phyloP scores from a whole-genome alignment of 2,888 invertebrate genomes.

The Diabrotica balteata region DNA sequence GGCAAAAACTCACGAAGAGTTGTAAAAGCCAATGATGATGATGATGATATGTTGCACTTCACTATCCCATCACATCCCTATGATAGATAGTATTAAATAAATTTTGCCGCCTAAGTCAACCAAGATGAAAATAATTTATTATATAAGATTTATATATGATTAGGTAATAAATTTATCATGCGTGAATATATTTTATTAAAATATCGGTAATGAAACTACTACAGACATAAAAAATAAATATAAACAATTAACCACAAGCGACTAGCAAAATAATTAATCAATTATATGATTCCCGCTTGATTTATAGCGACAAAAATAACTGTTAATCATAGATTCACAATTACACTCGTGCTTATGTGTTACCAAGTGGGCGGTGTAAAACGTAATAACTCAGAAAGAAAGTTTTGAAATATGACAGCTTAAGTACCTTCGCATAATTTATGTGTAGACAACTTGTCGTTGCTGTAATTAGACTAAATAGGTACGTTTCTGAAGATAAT shows the following conservation, averaged over 20 bases:
- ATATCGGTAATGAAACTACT: background rate
- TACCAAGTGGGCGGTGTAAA: slow-evolving; percentile 42
- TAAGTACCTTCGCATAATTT: slow-evolving; percentile 44
- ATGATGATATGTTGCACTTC: too few species aligned
- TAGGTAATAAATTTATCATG: too few species aligned
- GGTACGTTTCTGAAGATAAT: slow-evolving; percentile 1
- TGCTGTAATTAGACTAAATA: slow-evolving; percentile 32
- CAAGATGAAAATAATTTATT: too few species aligned
- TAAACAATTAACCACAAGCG: background rate
- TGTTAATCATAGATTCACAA: slow-evolving; percentile 29
- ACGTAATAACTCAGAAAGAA: slow-evolving; percentile 44
- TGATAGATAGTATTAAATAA: too few species aligned
- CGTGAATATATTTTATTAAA: too few species aligned
- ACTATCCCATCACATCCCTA: too few species aligned
- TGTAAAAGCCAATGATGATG: too few species aligned
- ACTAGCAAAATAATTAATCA: slow-evolving; percentile 13
- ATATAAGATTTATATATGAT: too few species aligned
- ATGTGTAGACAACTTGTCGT: slow-evolving; percentile 36
- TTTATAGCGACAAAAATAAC: slow-evolving; percentile 23
- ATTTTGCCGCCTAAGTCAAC: too few species aligned
- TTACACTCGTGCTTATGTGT: slow-evolving; percentile 24
- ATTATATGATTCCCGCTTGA: slow-evolving; percentile 9
- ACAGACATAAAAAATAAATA: background rate
- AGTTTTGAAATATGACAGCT: slow-evolving; percentile 46
- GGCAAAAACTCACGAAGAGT: too few species aligned